Evolutionary conservation across 2,113 vertebrate genomes (phyloP).

Genomic region (Trachemys scripta): DNA sequence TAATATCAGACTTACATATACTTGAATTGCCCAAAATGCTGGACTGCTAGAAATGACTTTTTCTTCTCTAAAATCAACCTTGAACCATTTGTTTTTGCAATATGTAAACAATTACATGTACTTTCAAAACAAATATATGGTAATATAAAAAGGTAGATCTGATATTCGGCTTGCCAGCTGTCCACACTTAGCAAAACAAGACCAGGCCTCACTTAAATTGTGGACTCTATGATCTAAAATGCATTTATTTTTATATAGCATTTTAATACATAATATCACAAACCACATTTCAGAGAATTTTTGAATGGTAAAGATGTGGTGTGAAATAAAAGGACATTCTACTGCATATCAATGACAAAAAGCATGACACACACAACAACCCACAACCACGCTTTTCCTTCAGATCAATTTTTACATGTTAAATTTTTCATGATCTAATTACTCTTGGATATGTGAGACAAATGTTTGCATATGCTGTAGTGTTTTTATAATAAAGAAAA

Average conservation of each 20-base stretch:
- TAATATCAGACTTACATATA: fast-evolving
- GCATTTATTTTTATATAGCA: neutral
- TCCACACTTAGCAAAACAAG: neutral
- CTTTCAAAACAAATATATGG: neutral
- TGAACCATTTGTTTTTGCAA: neutral
- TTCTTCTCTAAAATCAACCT: neutral
- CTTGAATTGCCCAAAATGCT: neutral
- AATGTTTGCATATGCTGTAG: neutral
- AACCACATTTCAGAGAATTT: neutral
- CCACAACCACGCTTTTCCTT: neutral
- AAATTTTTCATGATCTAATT: neutral
- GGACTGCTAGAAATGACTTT: neutral
- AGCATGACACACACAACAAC: neutral
- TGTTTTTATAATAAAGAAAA: neutral
- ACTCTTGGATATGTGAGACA: neutral
- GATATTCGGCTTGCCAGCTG: neutral
- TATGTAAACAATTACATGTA: neutral
- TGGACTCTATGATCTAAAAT: neutral
- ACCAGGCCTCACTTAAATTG: neutral
- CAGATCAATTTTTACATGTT: neutral
- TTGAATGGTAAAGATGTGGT: neutral
- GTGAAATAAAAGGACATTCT: neutral
- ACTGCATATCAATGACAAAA: neutral
- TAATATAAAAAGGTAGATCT: conserved; percentile 1
- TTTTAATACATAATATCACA: neutral